Percentiles rank a stretch among this genome's conserved stretches.
These are phyloP conservation scores for Eupithecia dodoneata DNA, from an alignment of 2,888 invertebrate species.

Conservation along the genomic window DNA sequence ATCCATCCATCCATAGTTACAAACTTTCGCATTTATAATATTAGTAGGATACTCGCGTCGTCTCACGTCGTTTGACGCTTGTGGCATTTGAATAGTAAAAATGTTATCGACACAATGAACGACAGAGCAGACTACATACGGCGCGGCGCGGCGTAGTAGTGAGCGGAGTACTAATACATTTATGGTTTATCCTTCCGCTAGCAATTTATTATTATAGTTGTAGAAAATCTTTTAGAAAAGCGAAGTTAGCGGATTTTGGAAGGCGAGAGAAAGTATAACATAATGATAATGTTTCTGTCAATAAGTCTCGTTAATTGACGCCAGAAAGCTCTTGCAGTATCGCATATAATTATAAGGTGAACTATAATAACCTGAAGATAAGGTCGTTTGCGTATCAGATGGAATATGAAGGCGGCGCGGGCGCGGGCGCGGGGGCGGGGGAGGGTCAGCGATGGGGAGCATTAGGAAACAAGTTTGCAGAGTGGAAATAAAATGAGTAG, in stretches of 20 bases:
- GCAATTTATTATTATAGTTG: no score
- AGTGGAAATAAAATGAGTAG: conserved; percentile 73
- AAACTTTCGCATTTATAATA: no score
- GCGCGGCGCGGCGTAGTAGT: no score
- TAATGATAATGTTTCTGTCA: not conserved
- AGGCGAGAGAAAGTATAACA: no score
- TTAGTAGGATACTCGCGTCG: no score
- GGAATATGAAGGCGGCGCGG: conserved; percentile 32
- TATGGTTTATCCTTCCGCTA: not conserved
- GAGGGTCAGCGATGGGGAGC: conserved; percentile 49
- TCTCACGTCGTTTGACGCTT: conserved; percentile 36
- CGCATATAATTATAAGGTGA: not conserved
- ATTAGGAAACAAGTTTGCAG: conserved; percentile 72
- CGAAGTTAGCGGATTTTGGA: not conserved
- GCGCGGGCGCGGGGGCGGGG: conserved; percentile 16
- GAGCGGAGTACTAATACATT: not conserved
- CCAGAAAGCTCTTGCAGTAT: not conserved
- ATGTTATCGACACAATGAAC: conserved; percentile 40
- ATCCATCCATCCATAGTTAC: no score
- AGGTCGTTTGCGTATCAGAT: conserved; percentile 22
- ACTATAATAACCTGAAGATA: conserved; percentile 7
- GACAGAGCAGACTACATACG: conserved; percentile 19
- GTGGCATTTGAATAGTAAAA: conserved; percentile 39
- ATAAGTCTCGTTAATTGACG: not conserved
- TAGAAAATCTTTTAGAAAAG: not conserved